A percentile compares a stretch with the other conserved stretches of the same genome.
Evolutionary conservation across 2,888 invertebrate genomes (phyloP).

Genomic region (Ectemnius lituratus): DNA sequence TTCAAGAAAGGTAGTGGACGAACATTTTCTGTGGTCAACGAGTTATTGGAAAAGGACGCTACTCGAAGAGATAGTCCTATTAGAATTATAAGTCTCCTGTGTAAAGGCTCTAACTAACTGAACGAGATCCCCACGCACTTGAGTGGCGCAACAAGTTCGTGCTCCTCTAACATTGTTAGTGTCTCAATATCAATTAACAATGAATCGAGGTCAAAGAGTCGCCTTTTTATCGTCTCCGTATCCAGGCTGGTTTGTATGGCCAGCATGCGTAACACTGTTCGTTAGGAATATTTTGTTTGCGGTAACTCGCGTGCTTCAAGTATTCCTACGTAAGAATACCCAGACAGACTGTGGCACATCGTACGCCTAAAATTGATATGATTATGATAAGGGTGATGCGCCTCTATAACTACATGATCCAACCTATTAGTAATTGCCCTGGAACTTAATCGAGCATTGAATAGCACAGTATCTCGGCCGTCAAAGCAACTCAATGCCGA

Average conservation of each 20-base stretch:
- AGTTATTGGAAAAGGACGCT: too few species aligned
- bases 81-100: too few species aligned
- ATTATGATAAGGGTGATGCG: too few species aligned
- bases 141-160: conserved; percentile 34
- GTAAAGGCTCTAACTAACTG: too few species aligned
- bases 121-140: too few species aligned
- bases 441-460: neutral
- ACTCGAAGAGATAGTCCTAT: too few species aligned
- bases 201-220: conserved; percentile 59
- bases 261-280: conserved; percentile 35
- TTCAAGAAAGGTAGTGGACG: too few species aligned
- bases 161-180: conserved; percentile 62
- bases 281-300: conserved; percentile 51
- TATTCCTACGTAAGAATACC: too few species aligned
- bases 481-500: conserved; percentile 42
- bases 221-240: conserved; percentile 43
- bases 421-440: neutral
- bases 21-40: too few species aligned
- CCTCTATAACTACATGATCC: neutral
- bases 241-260: conserved; percentile 51
- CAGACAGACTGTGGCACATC: too few species aligned
- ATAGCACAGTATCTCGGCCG: conserved; percentile 31
- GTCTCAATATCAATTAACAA: conserved; percentile 62
- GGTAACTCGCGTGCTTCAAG: too few species aligned
- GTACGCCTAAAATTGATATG: too few species aligned